These are phyloP conservation scores for Exocentrus adspersus DNA, from an alignment of 2,888 invertebrate genomes.

Conservation along the genomic window DNA sequence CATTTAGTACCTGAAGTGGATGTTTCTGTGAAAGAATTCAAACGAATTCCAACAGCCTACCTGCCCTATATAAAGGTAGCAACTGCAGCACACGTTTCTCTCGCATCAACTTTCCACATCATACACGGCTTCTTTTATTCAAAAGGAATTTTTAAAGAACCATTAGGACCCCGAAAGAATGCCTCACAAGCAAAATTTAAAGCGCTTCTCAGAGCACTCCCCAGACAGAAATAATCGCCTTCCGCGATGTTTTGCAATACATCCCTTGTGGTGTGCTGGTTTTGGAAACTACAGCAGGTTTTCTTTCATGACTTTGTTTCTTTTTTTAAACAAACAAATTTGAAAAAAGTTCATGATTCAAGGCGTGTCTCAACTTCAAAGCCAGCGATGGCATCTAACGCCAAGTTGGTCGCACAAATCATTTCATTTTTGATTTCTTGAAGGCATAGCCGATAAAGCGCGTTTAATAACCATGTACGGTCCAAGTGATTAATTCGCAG, in stretches of 20 bases:
- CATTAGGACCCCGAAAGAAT: not conserved
- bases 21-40: no score
- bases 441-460: not conserved
- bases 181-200: not conserved
- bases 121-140: not conserved
- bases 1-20: no score
- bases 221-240: not conserved
- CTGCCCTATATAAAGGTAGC: no score
- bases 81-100: no score
- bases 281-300: not conserved
- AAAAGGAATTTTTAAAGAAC: not conserved
- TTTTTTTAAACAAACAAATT: no score
- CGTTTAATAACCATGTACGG: not conserved
- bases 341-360: no score
- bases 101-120: not conserved
- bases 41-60: no score
- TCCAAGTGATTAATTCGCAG: slow-evolving; percentile 1
- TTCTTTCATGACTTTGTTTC: no score
- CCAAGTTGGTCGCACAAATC: no score
- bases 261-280: not conserved
- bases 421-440: not conserved
- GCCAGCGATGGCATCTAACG: no score
- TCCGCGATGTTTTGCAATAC: not conserved
- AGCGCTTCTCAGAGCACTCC: not conserved
- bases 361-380: no score